Evolutionary conservation across 2,113 vertebrate genomes (phyloP).

Genomic region (Bubalus kerabau): DNA sequence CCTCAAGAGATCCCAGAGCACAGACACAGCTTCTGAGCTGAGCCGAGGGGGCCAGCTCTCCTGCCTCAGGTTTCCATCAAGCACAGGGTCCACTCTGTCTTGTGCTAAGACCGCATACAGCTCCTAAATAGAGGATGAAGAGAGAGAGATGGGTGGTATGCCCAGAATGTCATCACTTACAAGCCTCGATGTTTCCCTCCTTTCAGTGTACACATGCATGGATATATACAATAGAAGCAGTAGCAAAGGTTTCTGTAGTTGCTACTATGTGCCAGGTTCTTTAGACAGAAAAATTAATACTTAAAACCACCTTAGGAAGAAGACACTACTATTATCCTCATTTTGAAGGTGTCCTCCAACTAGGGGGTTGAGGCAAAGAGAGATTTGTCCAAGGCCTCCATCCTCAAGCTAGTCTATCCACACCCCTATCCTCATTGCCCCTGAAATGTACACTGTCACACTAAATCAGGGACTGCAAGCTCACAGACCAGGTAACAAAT

Average conservation of each 20-base stretch:
- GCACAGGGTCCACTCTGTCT: neutral
- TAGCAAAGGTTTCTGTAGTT: neutral
- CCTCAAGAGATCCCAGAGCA: constrained; percentile 83
- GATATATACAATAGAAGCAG: neutral
- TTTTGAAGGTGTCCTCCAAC: neutral
- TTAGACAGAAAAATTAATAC: constrained; percentile 11
- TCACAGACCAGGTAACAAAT: neutral
- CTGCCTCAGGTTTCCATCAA: constrained; percentile 58
- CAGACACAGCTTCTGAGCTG: constrained; percentile 80
- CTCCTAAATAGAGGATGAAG: constrained; percentile 80
- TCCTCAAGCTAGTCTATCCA: neutral
- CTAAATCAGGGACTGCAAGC: neutral
- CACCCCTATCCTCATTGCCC: neutral
- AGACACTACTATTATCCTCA: neutral
- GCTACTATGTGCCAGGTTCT: neutral
- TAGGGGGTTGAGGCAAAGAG: neutral
- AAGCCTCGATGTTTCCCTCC: neutral
- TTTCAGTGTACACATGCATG: neutral
- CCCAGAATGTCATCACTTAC: neutral
- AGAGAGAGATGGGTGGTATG: neutral
- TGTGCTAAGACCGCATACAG: constrained; percentile 80
- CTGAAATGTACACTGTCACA: neutral
- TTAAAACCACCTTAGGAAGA: neutral
- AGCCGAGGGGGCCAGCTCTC: constrained; percentile 67
- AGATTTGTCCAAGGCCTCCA: neutral